Conservation (phyloP, 2,797 vertebrate genomes). For the Takifugu ocellatus region DNA sequence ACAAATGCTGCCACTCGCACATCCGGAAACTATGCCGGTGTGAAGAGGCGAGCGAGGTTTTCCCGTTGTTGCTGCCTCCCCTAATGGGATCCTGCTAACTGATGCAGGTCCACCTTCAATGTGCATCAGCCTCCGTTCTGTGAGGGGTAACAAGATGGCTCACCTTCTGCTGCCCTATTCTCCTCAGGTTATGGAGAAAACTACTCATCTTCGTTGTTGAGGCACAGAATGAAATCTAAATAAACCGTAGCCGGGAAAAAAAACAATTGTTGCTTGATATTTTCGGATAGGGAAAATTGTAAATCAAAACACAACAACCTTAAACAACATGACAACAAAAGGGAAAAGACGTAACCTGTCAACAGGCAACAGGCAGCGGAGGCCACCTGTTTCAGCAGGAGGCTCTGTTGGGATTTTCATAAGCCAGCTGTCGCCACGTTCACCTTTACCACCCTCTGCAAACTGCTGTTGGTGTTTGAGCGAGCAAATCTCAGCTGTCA, state of each 20-base stretch:
- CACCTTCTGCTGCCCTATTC: neutral
- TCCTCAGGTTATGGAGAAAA: neutral
- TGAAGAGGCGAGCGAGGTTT: slow-evolving; percentile 17
- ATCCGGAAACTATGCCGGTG: neutral
- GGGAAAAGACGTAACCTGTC: slow-evolving; percentile 24
- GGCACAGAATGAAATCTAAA: neutral
- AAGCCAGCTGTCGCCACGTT: slow-evolving; percentile 26
- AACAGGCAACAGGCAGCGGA: slow-evolving; percentile 16
- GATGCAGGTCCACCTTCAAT: slow-evolving; percentile 23
- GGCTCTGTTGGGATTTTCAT: slow-evolving; percentile 14
- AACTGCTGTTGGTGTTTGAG: slow-evolving; percentile 2
- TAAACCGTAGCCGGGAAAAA: neutral
- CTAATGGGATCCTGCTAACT: too few relatives aligned
- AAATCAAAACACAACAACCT: too few relatives aligned
- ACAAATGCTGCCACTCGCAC: neutral
- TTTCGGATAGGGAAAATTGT: too few relatives aligned
- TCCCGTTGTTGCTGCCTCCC: slow-evolving; percentile 10
- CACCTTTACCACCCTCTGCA: slow-evolving; percentile 15
- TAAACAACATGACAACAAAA: neutral
- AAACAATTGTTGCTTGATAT: slow-evolving; percentile 12
- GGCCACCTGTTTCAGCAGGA: slow-evolving; percentile 14
- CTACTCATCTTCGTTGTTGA: neutral
- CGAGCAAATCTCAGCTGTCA: slow-evolving; percentile 46
- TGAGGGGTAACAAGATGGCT: slow-evolving; percentile 19
- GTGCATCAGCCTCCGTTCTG: slow-evolving; percentile 28